A percentile compares a stretch with the other conserved stretches of the same genome.
phyloP scores from a whole-genome alignment of 1,140 invertebrate species.

The Heliconius hermathena region DNA sequence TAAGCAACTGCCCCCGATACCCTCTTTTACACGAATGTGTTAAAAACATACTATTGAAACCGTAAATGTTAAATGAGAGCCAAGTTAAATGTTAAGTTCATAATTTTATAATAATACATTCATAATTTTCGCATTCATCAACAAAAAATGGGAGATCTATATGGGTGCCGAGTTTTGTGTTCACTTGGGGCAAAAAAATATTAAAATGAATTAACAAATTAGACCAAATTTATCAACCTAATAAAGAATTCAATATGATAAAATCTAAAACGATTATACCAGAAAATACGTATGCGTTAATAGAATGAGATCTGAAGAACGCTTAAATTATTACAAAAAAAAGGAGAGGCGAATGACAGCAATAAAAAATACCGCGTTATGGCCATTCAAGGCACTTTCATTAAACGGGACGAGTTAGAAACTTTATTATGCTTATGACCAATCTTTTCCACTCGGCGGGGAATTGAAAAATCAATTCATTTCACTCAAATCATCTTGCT shows the following conservation, averaged over 20 bases:
- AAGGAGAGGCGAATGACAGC: constrained; percentile 54
- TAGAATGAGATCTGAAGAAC: constrained; percentile 41
- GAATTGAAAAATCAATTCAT: constrained; percentile 41
- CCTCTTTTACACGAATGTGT: too few species aligned
- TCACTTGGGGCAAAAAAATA: too few species aligned
- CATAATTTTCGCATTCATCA: too few species aligned
- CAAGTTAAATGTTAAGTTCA: too few species aligned
- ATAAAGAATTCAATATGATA: constrained; percentile 19
- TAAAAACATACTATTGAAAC: too few species aligned
- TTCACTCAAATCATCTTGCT: not conserved
- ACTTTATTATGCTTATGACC: constrained; percentile 53
- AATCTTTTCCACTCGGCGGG: constrained; percentile 43
- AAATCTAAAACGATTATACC: constrained; percentile 18
- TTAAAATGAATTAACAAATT: not conserved
- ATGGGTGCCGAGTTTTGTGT: too few species aligned
- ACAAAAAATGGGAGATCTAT: too few species aligned
- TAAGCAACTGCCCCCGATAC: too few species aligned
- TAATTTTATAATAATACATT: too few species aligned
- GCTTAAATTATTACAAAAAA: constrained; percentile 69
- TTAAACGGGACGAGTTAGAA: constrained; percentile 48
- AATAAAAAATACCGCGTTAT: constrained; percentile 55
- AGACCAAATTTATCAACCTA: not conserved
- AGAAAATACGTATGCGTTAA: constrained; percentile 27
- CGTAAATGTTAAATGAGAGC: too few species aligned
- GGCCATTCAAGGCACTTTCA: constrained; percentile 48